Evolutionary conservation across 2,797 vertebrate genomes (phyloP), one percentile per base, ranked within the genome.

Genomic region (Morelia viridis): DNA sequence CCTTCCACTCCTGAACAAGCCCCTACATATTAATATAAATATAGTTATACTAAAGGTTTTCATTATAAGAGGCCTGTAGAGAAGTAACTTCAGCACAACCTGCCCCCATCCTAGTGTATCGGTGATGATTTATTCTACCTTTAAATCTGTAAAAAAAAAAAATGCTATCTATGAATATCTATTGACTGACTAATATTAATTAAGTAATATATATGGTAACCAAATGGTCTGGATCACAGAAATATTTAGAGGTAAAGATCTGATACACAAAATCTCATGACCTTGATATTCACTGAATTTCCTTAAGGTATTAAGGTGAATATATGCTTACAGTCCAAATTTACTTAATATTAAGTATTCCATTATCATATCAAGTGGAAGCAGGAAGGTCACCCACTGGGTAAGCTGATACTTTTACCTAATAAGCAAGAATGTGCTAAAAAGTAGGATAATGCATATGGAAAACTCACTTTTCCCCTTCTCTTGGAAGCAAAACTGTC

Each of bases 401-500:
- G 2, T 12, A 89, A 26, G 58, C 56, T 89, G 19, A 22, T 41
- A 58, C 31, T 58, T 35, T n/a, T 71, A 26, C 26, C 28, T 31
- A 26, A 84, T n/a, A 41, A 71, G 19, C n/a, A 46, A 84, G 35
- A 84, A 89, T 60, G 35, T 6, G 62, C 22, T 58, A 22, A 19
- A 26, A 91, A 85, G 50, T 46, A 85, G 12, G 28, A 53, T 53
- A 76, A 84, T 68, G 41, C 31, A 35, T 57, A 6, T n/a, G 65
- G 84, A 85, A 53, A 76, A 91, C 64, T 62, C 85, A 88, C 46
- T 90, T 61, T 56, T 85, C 68, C 84, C 89, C 5, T 50, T 88
- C 87, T 65, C 87, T 31, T 90, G 61, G 86, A 93, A 90, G 58
- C 68, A 92, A 93, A 94, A 94, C 90, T 89, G 41, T 89, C 90